Evolutionary conservation across 2,888 invertebrate genomes (phyloP), one percentile per base, ranked within the genome.

Genomic region (Cataglyphis altisquamis): DNA sequence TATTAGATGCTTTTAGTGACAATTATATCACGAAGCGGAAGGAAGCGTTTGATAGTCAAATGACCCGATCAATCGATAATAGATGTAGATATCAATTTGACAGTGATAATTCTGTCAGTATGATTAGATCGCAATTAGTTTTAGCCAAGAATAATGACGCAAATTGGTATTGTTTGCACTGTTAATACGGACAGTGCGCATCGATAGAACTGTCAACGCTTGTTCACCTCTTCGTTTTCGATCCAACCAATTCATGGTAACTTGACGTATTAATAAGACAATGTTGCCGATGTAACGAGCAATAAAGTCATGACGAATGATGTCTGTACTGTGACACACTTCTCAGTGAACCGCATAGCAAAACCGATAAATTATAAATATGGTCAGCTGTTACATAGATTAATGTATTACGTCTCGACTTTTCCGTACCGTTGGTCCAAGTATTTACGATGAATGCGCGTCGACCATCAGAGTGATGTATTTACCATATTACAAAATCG

Each of bases 301-400:
- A 70, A 60, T 78, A 78, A 78, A 78, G 36, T 75, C 73, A 60
- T 41, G 32, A 70, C 68, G 82, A 86, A 82, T 78, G 74, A 66
- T 52, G 68, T 36, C 83, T 60, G 67, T 41, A 63, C 55, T 55
- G 73, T 77, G 81, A 83, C 81, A 67, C 64, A 57, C 62, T 78
- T 68, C 41, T 68, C n/a, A 55, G 55, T 39, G 32, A 29, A 21
- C 60, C 55, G 62, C 48, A 57, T 84, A 86, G 88, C 88, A 90
- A 29, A n/a, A 91, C 92, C 93, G 94, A 93, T 93, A 91, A 93
- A 93, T 93, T 91, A 93, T 92, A 93, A 92, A 92, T 63, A 74
- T 91, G 89, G 90, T 89, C 89, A 89, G 91, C 87, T 72, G 67
- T 84, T 85, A 81, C 83, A 83, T 82, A 86, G 86, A 88, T 89